These are phyloP conservation scores for Pseudomyrmex sp. DNA, from an alignment of 1,140 invertebrate species.

Conservation along the genomic window DNA sequence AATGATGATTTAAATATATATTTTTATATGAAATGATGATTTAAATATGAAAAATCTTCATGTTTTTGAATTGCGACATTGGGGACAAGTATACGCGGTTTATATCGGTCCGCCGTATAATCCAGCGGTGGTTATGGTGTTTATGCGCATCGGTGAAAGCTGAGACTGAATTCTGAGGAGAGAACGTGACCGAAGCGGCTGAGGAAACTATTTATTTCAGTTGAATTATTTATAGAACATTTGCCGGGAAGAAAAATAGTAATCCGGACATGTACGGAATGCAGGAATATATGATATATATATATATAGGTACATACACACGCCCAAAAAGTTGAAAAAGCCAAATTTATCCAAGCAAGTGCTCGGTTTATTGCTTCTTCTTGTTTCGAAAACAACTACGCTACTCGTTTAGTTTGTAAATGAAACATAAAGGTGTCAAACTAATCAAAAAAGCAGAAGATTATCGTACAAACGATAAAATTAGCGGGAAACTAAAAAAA, in stretches of 20 bases:
- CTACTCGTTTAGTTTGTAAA: constrained; percentile 13
- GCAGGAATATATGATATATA: background rate
- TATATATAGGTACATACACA: too few species aligned
- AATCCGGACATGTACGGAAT: background rate
- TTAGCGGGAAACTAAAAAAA: constrained; percentile 8
- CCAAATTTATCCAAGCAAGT: constrained; percentile 10
- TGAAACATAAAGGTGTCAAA: constrained; percentile 17
- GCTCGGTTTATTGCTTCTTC: background rate
- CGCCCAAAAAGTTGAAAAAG: constrained; percentile 6
- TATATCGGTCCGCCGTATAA: constrained; percentile 9
- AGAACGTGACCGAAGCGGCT: constrained; percentile 20
- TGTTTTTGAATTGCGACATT: background rate
- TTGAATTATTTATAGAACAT: constrained; percentile 77
- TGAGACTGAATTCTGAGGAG: constrained; percentile 61
- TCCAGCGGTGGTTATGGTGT: constrained; percentile 32
- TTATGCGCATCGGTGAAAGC: constrained; percentile 62
- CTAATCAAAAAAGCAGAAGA: constrained; percentile 13
- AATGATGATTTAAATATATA: too few species aligned
- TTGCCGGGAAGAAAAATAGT: constrained; percentile 9
- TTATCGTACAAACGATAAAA: background rate
- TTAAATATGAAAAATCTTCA: background rate
- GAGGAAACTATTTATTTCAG: constrained; percentile 69
- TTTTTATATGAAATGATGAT: too few species aligned
- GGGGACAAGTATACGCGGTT: constrained; percentile 16
- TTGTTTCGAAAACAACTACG: background rate